Conservation (phyloP, 2,888 invertebrate species). For the Pammene fasciana region DNA sequence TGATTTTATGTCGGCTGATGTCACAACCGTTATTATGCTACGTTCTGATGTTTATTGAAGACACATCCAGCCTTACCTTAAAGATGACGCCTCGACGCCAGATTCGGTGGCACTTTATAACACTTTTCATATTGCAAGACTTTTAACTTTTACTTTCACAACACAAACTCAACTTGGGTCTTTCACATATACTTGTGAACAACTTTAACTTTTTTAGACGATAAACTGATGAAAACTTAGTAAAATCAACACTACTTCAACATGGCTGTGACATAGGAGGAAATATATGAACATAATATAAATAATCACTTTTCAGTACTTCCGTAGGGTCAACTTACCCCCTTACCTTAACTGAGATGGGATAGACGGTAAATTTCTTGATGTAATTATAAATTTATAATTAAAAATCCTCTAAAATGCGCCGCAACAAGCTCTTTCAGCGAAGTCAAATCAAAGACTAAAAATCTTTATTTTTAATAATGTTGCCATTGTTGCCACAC, state of each 20-base stretch:
- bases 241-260: conserved; percentile 83
- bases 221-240: conserved; percentile 79
- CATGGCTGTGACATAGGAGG: conserved; percentile 83
- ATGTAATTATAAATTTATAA: conserved; percentile 66
- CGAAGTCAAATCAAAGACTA: conserved; percentile 41
- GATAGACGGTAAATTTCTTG: conserved; percentile 78
- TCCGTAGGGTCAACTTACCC: conserved; percentile 80
- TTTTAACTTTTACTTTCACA: conserved; percentile 79
- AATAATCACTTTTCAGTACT: conserved; percentile 81
- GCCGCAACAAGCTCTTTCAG: conserved; percentile 71
- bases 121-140: conserved; percentile 81
- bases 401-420: conserved; percentile 71
- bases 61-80: conserved; percentile 84
- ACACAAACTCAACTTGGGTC: conserved; percentile 82
- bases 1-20: conserved; percentile 36
- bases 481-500: conserved; percentile 32
- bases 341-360: conserved; percentile 82
- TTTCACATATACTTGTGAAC: conserved; percentile 81
- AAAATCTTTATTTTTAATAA: conserved; percentile 2
- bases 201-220: conserved; percentile 77
- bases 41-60: conserved; percentile 80
- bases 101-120: conserved; percentile 81
- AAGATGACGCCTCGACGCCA: conserved; percentile 80
- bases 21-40: conserved; percentile 59
- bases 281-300: conserved; percentile 80